Percentiles rank a stretch among this genome's conserved stretches.
phyloP scores from a whole-genome alignment of 2,113 vertebrate genomes.

The Buteo buteo region DNA sequence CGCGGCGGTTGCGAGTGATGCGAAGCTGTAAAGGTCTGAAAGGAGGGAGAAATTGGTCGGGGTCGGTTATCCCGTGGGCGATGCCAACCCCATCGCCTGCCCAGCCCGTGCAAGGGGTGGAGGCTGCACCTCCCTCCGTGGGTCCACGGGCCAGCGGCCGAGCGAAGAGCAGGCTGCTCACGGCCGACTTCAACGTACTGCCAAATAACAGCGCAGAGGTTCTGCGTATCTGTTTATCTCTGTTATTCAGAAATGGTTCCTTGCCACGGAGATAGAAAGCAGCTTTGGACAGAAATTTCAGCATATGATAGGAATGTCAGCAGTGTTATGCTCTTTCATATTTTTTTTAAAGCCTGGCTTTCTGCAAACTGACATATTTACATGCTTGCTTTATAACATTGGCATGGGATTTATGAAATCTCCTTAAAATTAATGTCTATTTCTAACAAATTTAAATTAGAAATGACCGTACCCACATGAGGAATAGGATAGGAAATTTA shows the following conservation, averaged over 20 bases:
- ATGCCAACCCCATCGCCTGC: background rate
- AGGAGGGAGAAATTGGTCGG: background rate
- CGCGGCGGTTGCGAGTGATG: background rate
- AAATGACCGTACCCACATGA: constrained; percentile 38
- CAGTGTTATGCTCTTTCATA: constrained; percentile 13
- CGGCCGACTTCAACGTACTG: accelerated
- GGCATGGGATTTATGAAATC: constrained; percentile 43
- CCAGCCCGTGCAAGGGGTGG: accelerated
- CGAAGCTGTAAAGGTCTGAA: background rate
- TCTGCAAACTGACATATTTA: constrained; percentile 60
- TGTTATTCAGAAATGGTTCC: background rate
- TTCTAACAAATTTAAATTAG: constrained; percentile 55
- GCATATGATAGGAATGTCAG: constrained; percentile 30
- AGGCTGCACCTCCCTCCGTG: background rate
- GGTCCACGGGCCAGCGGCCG: background rate
- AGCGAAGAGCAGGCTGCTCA: background rate
- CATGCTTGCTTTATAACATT: constrained; percentile 43
- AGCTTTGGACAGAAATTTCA: constrained; percentile 47
- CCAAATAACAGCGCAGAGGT: background rate
- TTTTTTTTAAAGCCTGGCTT: constrained; percentile 44
- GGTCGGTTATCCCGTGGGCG: background rate
- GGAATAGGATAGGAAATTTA: constrained; percentile 45
- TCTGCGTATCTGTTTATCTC: background rate
- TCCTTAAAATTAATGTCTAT: constrained; percentile 53
- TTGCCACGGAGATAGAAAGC: constrained; percentile 39